Evolutionary conservation across 2,888 invertebrate genomes (phyloP).

Genomic region (Myopa tessellatipennis): DNA sequence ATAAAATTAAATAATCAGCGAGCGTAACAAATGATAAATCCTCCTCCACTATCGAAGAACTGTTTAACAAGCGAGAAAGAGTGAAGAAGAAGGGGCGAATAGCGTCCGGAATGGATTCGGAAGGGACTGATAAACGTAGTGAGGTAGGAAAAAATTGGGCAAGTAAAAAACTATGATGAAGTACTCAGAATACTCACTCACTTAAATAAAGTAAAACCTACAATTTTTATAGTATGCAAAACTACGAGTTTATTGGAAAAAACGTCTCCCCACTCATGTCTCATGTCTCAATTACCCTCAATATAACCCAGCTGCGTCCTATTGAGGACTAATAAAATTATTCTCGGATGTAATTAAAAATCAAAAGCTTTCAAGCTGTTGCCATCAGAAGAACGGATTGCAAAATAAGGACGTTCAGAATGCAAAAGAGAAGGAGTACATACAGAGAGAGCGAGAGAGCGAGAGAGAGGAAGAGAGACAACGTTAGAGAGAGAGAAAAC

Average conservation of each 20-base stretch:
- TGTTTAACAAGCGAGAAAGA: not conserved
- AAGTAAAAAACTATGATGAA: not conserved
- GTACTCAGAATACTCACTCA: too few species aligned
- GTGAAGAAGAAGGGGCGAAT: not conserved
- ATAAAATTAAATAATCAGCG: constrained; percentile 12
- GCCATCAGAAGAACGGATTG: constrained; percentile 24
- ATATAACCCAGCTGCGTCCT: not conserved
- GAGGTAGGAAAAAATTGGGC: not conserved
- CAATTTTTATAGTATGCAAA: not conserved
- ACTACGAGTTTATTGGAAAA: not conserved
- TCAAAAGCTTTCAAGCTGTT: constrained; percentile 36
- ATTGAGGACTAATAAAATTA: constrained; percentile 21
- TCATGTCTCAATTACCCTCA: not conserved
- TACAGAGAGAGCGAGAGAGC: not conserved
- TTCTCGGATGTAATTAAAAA: constrained; percentile 39
- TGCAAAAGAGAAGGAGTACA: not conserved
- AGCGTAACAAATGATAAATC: constrained; percentile 23
- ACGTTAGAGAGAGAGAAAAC: not conserved
- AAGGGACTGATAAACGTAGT: not conserved
- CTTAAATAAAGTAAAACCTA: not conserved
- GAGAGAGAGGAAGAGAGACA: too few species aligned
- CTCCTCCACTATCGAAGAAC: too few species aligned
- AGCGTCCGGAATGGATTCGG: not conserved
- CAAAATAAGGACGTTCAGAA: not conserved
- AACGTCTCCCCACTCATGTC: not conserved